Percentiles rank a stretch among this genome's conserved stretches.
phyloP scores from a whole-genome alignment of 2,888 invertebrate genomes.

The Lithophane semibrunnea region DNA sequence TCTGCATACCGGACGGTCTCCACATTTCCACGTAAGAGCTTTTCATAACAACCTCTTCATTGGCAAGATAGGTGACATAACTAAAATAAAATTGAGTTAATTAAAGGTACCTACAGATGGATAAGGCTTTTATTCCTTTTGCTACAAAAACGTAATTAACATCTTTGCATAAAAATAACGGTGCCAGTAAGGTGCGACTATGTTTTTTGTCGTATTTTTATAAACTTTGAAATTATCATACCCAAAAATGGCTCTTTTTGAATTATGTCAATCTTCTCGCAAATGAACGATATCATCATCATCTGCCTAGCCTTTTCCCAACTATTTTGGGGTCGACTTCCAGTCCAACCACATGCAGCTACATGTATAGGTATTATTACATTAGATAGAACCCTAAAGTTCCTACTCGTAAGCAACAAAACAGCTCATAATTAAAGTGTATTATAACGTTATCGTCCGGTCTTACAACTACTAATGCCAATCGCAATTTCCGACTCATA shows the following conservation, averaged over 20 bases:
- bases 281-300: neutral
- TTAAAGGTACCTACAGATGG: no score
- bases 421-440: constrained; percentile 40
- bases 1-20: constrained; percentile 64
- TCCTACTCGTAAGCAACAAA: constrained; percentile 14
- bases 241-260: no score
- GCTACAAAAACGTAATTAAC: neutral
- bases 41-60: constrained; percentile 52
- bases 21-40: constrained; percentile 63
- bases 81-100: no score
- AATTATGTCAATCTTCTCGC: no score
- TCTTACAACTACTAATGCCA: constrained; percentile 71
- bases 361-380: neutral
- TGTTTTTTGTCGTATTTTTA: neutral
- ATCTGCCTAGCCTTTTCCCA: no score
- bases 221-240: no score
- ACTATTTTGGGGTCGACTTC: neutral
- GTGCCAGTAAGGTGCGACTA: neutral
- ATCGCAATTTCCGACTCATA: constrained; percentile 73
- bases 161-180: no score
- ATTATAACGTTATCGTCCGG: constrained; percentile 51
- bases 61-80: no score
- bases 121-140: no score
- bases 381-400: neutral
- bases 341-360: neutral